These are phyloP conservation scores for Thereva nobilitata DNA, from an alignment of 2,888 invertebrate species.

Conservation along the genomic window DNA sequence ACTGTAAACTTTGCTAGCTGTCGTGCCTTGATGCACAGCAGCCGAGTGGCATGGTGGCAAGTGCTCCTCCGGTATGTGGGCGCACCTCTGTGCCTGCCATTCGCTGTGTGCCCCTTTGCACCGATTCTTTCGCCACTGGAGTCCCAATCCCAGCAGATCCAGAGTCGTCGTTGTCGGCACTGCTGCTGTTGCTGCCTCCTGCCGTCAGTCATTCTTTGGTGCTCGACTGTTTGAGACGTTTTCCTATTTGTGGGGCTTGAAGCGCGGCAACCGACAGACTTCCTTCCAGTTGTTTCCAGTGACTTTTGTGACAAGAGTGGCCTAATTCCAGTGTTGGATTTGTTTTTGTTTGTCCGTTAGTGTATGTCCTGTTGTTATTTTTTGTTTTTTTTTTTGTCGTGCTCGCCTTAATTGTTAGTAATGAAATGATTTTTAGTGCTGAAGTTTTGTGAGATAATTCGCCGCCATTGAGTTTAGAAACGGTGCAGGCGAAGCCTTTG, in stretches of 20 bases:
- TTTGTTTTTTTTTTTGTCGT: too few species aligned
- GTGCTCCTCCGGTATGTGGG: slow-evolving; percentile 24
- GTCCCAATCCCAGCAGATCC: slow-evolving; percentile 33
- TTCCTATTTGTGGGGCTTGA: slow-evolving; percentile 1
- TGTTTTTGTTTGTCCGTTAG: too few species aligned
- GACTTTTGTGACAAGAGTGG: too few species aligned
- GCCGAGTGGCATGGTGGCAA: background rate
- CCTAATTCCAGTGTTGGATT: too few species aligned
- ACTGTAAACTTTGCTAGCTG: too few species aligned
- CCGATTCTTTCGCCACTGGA: slow-evolving; percentile 24
- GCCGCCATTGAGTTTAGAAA: slow-evolving; percentile 22
- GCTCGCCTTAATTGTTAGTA: too few species aligned
- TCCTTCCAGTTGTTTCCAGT: too few species aligned
- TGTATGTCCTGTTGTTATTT: too few species aligned
- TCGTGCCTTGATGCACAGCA: too few species aligned
- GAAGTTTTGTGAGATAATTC: too few species aligned
- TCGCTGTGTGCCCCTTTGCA: slow-evolving; percentile 17
- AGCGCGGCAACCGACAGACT: background rate
- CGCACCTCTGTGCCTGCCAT: slow-evolving; percentile 10
- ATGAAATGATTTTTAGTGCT: too few species aligned
- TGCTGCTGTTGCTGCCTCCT: slow-evolving; percentile 35
- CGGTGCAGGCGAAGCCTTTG: slow-evolving; percentile 23
- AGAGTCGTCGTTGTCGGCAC: slow-evolving; percentile 8
- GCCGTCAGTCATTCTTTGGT: slow-evolving; percentile 44
- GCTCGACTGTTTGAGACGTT: slow-evolving; percentile 41